Base-by-base conservation (phyloP, 1,140 invertebrate species). In the Brachionus manjavacas region DNA sequence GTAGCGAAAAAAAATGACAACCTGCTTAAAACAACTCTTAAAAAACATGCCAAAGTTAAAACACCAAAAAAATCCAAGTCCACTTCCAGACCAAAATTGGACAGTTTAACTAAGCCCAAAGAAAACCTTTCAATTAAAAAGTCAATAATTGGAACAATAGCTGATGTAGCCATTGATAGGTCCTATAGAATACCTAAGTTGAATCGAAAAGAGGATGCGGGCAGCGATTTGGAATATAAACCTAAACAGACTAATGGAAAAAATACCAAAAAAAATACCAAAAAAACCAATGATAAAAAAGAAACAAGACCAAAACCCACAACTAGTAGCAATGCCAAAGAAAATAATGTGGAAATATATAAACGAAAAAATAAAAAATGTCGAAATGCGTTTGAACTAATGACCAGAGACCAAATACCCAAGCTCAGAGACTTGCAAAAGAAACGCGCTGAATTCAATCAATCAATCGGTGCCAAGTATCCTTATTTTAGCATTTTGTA, bases 391-490 rank as follows among this genome's bases (percentile, higher is more conserved):
- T 16, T 72, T 16, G 16, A 23, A 8, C 2, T 72, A 41, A 41
- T 41, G 16, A 39, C n/a, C n/a, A 72, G 35, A 12, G 39, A 72
- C 9, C 35, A 35, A 41, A 72, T 72, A n/a, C 68, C 35, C 8
- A 72, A 35, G 20, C n/a, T 76, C 25, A 76, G 23, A 23, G 72
- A 76, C n/a, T 28, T 76, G 23, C 7, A 76, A 23, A 20, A 23
- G 52, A 76, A 76, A 49, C 20, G 72, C 46, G n/a, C 25, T 25
- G 20, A 20, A 20, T 76, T 25, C 31, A 76, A 76, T 28, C 7
- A 25, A 23, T 49, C 41, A 25, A 76, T 76, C 12, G 72, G 72
- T 23, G 72, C 43, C n/a, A 76, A 76, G 11, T 49, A 76, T 76
- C 43, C 72, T 3, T 76, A 76, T 49, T 76, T 76, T 52, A 46